Evolutionary conservation across 2,797 vertebrate species (phyloP).

Genomic region (Gobionotothen gibberifrons): DNA sequence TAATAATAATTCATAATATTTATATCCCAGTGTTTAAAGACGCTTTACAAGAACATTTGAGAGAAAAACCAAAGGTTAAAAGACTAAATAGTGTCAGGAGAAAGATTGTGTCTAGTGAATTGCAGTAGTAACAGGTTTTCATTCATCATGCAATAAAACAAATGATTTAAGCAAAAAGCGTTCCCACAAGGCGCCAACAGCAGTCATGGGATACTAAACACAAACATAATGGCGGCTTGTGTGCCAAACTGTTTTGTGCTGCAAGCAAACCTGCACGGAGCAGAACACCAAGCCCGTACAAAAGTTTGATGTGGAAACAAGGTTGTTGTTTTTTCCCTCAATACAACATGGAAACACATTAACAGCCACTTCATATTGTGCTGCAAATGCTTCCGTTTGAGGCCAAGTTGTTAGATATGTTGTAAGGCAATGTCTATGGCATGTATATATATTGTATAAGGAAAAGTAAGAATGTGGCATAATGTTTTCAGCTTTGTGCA

Average conservation of each 20-base stretch:
- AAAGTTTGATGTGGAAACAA: background rate
- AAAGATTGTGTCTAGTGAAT: background rate
- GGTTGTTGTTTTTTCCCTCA: background rate
- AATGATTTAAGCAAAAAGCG: background rate
- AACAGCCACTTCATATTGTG: too few relatives aligned
- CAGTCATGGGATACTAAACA: conserved; percentile 32
- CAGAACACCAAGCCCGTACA: background rate
- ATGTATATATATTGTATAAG: background rate
- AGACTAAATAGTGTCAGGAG: background rate
- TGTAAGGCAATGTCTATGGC: background rate
- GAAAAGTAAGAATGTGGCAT: background rate
- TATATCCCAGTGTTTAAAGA: too few relatives aligned
- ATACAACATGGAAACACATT: background rate
- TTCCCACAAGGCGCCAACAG: conserved; percentile 15
- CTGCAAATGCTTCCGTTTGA: background rate
- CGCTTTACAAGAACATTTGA: too few relatives aligned
- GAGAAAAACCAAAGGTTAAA: background rate
- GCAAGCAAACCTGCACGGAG: conserved; percentile 23
- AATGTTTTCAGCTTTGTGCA: background rate
- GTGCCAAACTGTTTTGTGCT: background rate
- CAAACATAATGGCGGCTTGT: background rate
- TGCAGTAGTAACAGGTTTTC: background rate
- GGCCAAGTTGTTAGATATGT: background rate
- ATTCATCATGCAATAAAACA: background rate
- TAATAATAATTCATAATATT: too few relatives aligned